Evolutionary conservation across 2,797 vertebrate species (phyloP).

Genomic region (Hoplostethus mediterraneus): DNA sequence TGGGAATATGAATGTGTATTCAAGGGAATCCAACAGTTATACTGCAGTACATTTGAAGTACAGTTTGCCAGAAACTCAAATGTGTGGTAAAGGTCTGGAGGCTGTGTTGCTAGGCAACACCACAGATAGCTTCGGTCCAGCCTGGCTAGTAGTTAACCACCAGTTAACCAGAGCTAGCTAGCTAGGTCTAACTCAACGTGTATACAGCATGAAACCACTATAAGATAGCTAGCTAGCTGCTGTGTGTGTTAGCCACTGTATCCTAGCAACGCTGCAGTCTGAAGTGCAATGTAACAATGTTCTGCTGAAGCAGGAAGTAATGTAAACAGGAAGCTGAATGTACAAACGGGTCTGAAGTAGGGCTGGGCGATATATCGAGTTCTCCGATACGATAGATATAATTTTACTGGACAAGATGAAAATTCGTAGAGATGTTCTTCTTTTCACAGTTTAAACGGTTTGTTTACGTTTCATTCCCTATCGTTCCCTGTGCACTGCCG

Average conservation of each 20-base stretch:
- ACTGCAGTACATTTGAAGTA: too few relatives aligned
- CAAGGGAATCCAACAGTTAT: not conserved
- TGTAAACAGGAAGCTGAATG: slow-evolving; percentile 17
- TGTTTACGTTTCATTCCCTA: too few relatives aligned
- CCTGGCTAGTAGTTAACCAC: not conserved
- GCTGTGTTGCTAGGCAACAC: too few relatives aligned
- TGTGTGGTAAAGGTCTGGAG: not conserved
- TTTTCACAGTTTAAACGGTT: too few relatives aligned
- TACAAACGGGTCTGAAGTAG: not conserved
- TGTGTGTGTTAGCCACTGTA: not conserved
- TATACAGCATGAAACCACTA: too few relatives aligned
- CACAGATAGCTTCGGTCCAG: not conserved
- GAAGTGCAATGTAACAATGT: slow-evolving; percentile 18
- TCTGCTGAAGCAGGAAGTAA: slow-evolving; percentile 22
- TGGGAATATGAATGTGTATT: slow-evolving; percentile 5
- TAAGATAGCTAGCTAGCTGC: slow-evolving; percentile 8
- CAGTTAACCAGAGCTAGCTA: not conserved
- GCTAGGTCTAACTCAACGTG: too few relatives aligned
- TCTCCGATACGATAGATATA: too few relatives aligned
- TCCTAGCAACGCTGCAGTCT: slow-evolving; percentile 20
- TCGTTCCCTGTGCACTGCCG: too few relatives aligned
- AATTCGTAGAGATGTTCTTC: too few relatives aligned
- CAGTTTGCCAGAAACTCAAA: too few relatives aligned
- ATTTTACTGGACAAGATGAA: too few relatives aligned
- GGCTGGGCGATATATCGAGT: too few relatives aligned